Percentiles rank a stretch among this genome's conserved stretches.
These are phyloP conservation scores for Gymnodraco acuticeps DNA, from an alignment of 2,797 vertebrate species.

Conservation along the genomic window DNA sequence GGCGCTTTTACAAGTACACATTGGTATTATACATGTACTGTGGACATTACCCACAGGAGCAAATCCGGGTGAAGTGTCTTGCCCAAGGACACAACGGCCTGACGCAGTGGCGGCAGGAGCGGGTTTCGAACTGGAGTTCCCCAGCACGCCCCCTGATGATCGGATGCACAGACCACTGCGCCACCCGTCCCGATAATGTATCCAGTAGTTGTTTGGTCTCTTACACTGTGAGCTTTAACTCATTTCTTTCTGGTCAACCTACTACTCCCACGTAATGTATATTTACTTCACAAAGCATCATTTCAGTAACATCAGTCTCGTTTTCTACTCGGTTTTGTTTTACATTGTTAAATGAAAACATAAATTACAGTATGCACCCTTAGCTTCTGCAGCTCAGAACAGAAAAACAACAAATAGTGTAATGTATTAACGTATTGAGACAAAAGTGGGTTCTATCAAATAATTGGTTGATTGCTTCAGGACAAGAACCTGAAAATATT, in stretches of 20 bases:
- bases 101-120: too few relatives aligned
- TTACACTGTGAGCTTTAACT: conserved; percentile 9
- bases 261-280: not conserved
- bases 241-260: not conserved
- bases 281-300: not conserved
- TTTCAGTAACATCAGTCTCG: conserved; percentile 2
- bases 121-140: too few relatives aligned
- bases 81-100: too few relatives aligned
- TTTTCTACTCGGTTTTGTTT: conserved; percentile 8
- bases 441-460: not conserved
- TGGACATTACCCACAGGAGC: too few relatives aligned
- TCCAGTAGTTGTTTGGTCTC: conserved; percentile 5
- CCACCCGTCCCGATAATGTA: too few relatives aligned
- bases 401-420: conserved; percentile 5
- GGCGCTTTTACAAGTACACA: too few relatives aligned
- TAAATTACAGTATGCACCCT: not conserved
- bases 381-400: not conserved
- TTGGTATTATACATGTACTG: too few relatives aligned
- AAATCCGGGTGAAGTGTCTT: too few relatives aligned
- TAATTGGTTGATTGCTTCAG: not conserved
- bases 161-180: too few relatives aligned
- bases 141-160: too few relatives aligned
- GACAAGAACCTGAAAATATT: conserved; percentile 15
- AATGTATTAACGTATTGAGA: not conserved
- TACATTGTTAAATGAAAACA: conserved; percentile 2